Conservation (phyloP, 2,797 vertebrate genomes). For the Xenopus petersii region DNA sequence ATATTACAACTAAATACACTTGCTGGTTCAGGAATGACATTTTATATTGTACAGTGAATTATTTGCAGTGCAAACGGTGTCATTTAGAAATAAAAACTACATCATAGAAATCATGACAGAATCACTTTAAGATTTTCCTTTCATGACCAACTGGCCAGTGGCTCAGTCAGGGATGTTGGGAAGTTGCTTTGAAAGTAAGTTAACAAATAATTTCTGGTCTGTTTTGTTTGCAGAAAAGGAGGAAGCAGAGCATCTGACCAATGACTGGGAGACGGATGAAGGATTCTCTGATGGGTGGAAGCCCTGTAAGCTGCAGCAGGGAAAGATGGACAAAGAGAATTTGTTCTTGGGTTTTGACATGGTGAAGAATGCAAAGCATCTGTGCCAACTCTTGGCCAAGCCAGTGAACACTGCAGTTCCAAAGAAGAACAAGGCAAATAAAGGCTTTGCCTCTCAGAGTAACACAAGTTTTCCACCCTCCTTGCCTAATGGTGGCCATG, state of each 20-base stretch:
- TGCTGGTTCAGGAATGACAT: too few species aligned
- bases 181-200: background rate
- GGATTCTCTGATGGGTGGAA: background rate
- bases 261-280: background rate
- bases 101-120: too few species aligned
- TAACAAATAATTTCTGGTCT: background rate
- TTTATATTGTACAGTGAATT: too few species aligned
- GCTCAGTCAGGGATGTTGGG: too few species aligned
- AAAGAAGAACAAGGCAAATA: background rate
- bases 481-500: background rate
- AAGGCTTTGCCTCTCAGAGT: background rate
- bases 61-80: too few species aligned
- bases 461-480: too few species aligned
- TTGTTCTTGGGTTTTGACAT: background rate
- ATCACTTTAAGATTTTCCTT: too few species aligned
- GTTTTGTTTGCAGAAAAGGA: background rate
- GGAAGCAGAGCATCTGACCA: background rate
- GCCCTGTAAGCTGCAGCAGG: background rate
- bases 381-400: background rate
- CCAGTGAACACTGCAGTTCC: background rate
- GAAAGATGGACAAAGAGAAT: background rate
- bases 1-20: too few species aligned
- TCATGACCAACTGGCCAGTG: too few species aligned
- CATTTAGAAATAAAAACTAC: too few species aligned
- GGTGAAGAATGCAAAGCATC: background rate